These are phyloP conservation scores for Uria aalge DNA, from an alignment of 2,113 vertebrate genomes.

Conservation along the genomic window DNA sequence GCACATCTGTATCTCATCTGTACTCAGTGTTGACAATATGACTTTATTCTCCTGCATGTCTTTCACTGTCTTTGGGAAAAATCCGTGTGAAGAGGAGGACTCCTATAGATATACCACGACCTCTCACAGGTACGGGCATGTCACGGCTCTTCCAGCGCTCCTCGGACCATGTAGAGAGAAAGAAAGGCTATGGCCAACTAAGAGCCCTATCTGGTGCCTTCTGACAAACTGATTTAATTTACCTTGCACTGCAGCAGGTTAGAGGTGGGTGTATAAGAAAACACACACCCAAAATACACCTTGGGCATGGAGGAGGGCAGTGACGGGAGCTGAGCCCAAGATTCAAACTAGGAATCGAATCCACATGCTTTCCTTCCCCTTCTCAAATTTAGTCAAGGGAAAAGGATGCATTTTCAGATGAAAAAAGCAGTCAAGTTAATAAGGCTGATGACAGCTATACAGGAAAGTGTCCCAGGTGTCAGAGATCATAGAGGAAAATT, in stretches of 20 bases:
- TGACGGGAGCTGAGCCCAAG: background rate
- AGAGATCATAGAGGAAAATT: background rate
- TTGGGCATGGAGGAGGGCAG: background rate
- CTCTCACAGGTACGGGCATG: background rate
- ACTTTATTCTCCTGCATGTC: background rate
- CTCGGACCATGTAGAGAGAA: accelerated
- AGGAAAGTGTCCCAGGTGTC: background rate
- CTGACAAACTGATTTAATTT: background rate
- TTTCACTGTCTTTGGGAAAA: background rate
- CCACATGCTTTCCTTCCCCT: background rate
- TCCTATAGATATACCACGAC: background rate
- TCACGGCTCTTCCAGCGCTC: accelerated
- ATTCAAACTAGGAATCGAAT: background rate
- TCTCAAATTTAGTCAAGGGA: background rate
- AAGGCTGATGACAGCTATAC: background rate
- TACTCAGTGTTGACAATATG: background rate
- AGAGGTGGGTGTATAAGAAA: background rate
- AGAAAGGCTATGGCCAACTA: background rate
- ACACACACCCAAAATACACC: background rate
- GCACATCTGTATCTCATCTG: background rate
- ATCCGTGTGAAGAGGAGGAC: background rate
- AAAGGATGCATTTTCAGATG: background rate
- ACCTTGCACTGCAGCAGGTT: background rate
- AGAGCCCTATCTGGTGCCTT: background rate
- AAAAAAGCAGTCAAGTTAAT: background rate